Evolutionary conservation across 2,113 vertebrate species (phyloP).

Genomic region (Erythrolamprus reginae): DNA sequence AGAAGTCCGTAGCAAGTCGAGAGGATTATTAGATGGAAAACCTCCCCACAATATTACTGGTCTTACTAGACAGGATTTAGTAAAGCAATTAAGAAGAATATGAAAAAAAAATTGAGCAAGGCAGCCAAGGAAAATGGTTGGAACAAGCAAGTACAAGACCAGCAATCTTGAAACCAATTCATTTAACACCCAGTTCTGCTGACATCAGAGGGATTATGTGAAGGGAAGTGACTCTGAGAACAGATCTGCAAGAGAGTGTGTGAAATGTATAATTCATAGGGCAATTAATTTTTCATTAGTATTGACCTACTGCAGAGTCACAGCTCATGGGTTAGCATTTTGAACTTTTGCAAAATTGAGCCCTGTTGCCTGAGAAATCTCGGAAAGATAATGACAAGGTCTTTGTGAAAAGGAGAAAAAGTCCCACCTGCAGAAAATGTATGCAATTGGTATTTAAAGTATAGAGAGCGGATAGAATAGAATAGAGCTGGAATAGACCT

Average conservation of each 20-base stretch:
- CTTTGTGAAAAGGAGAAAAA: not conserved
- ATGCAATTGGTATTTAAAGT: no score
- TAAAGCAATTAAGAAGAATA: conserved; percentile 9
- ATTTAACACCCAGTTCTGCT: not conserved
- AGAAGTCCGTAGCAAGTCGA: not conserved
- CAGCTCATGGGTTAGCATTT: not conserved
- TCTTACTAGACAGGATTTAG: not conserved
- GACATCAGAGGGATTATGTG: not conserved
- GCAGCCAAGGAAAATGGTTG: not conserved
- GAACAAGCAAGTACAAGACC: not conserved
- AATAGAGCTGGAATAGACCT: not conserved
- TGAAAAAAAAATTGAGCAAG: not conserved
- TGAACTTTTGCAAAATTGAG: not conserved
- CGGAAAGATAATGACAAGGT: not conserved
- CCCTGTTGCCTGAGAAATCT: not conserved
- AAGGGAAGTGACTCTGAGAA: not conserved
- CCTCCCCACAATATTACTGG: not conserved
- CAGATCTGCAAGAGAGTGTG: not conserved
- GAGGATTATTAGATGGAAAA: not conserved
- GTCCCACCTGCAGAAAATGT: no score
- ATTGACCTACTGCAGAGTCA: not conserved
- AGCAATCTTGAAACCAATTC: not conserved
- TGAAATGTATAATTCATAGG: conserved; percentile 1
- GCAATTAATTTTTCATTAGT: conserved; percentile 8
- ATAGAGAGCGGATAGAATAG: not conserved